A percentile compares a stretch with the other conserved stretches of the same genome.
phyloP scores from a whole-genome alignment of 2,888 invertebrate genomes.

The Drosophila emarginata region DNA sequence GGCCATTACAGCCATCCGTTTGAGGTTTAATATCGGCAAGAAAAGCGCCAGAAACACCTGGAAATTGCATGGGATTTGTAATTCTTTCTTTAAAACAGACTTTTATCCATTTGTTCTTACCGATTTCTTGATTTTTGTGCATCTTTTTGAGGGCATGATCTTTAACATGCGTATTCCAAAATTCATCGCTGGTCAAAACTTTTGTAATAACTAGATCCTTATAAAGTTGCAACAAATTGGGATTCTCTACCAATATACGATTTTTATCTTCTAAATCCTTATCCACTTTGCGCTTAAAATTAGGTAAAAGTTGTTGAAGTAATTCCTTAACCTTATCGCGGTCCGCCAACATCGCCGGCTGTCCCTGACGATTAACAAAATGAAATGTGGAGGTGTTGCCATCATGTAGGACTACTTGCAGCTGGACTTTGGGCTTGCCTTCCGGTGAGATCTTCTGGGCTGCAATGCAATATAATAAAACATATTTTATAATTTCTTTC shows the following conservation, averaged over 20 bases:
- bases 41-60: slow-evolving; percentile 89
- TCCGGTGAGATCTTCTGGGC: slow-evolving; percentile 98
- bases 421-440: slow-evolving; percentile 98
- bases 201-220: slow-evolving; percentile 98
- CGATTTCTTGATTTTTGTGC: slow-evolving; percentile 92
- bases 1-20: slow-evolving; percentile 97
- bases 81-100: not conserved
- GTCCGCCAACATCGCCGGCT: slow-evolving; percentile 92
- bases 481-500: not conserved
- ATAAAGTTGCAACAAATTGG: slow-evolving; percentile 95
- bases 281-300: slow-evolving; percentile 95
- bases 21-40: slow-evolving; percentile 98
- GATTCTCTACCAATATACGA: slow-evolving; percentile 94
- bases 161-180: slow-evolving; percentile 96
- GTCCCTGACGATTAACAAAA: slow-evolving; percentile 94
- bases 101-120: slow-evolving; percentile 78
- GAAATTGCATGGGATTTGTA: not conserved
- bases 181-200: slow-evolving; percentile 97
- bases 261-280: slow-evolving; percentile 95
- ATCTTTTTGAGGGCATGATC: slow-evolving; percentile 89
- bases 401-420: slow-evolving; percentile 97
- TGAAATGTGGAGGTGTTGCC: slow-evolving; percentile 98
- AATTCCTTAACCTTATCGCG: slow-evolving; percentile 96
- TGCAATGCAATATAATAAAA: slow-evolving; percentile 82
- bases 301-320: slow-evolving; percentile 94